Base-by-base conservation (phyloP, 35 echinoderm and acorn worm genomes). In the Stichopus chloronotus region DNA sequence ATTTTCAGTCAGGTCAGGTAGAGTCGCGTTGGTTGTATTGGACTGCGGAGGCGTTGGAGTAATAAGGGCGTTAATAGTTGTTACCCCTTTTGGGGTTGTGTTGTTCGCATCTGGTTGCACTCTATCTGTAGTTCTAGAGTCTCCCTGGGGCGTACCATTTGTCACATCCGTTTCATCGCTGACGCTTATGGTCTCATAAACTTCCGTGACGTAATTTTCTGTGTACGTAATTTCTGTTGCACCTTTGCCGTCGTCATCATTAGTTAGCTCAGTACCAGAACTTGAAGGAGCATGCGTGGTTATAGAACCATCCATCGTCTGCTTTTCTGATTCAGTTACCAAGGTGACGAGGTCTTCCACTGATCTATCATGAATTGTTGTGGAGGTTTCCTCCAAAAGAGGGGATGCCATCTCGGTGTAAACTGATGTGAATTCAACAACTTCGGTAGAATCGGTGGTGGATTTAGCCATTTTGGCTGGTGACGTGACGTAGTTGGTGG, bases 161-260 rank as follows among this genome's bases (percentile, higher is more conserved):
- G 8, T 65, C 2, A 74, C 22, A n/a, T 74, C 3, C 22, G 7
- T 21, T 74, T 20, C 17, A 74, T 21, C 17, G 19, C 69, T n/a
- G 3, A 7, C 7, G 22, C 17, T 6, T 74, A 20, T 19, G 7
- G 69, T 74, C 22, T 74, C 19, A 20, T 20, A 14, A 16, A 61
- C 14, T 8, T 61, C 59, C 8, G 59, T 61, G 59, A 61, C 59
- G 14, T 61, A 61, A 74, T 14, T 21, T 19, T 74, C 69, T 74
- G 69, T 74, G 8, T 19, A 74, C 69, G 19, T 74, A 74, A 74
- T 74, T 74, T 74, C 69, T 74, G 69, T 74, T 65, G 61, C 61
- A 19, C 19, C 61, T 14, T 65, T 10, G 0, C 11, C 19, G 61
- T 14, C 61, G 61, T 65, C 61, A 65, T 65, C 61, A 11, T 14